Conservation (phyloP, 1,140 invertebrate genomes). For the Drosophila pectinifera region DNA sequence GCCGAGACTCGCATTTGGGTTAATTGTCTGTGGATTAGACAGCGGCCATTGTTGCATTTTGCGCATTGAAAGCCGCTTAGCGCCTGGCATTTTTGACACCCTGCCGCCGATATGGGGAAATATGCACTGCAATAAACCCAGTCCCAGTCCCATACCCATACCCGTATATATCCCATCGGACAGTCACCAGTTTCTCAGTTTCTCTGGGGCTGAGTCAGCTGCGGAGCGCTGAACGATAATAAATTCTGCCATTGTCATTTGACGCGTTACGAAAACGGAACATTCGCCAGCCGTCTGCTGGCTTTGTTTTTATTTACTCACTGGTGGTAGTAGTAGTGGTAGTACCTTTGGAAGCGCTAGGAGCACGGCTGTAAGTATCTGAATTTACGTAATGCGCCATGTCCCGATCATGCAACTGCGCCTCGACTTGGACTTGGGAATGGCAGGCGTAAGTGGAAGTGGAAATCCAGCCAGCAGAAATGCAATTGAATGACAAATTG, state of each 20-base stretch:
- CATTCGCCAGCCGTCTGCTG: conserved; percentile 27
- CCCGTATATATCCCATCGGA: conserved; percentile 28
- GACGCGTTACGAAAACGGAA: conserved; percentile 55
- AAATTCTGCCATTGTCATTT: conserved; percentile 69
- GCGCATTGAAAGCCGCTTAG: conserved; percentile 59
- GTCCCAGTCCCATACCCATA: not conserved
- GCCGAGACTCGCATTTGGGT: conserved; percentile 69
- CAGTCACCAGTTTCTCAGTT: conserved; percentile 5
- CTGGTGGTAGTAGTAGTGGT: no score
- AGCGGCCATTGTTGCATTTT: conserved; percentile 58
- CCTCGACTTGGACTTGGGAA: conserved; percentile 24
- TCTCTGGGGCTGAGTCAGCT: conserved; percentile 54
- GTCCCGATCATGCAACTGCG: conserved; percentile 49
- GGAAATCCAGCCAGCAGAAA: conserved; percentile 18
- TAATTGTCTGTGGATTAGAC: conserved; percentile 75
- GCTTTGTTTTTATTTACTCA: conserved; percentile 33
- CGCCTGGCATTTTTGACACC: conserved; percentile 73
- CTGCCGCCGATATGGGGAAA: conserved; percentile 59
- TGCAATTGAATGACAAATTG: conserved; percentile 52
- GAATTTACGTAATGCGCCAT: conserved; percentile 44
- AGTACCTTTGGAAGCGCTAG: conserved; percentile 33
- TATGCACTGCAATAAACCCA: conserved; percentile 47
- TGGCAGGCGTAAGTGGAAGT: conserved; percentile 10
- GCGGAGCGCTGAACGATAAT: conserved; percentile 64
- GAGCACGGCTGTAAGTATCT: not conserved